Base-by-base conservation (phyloP, 1,140 invertebrate species). In the Stratiolaelaps scimitus region DNA sequence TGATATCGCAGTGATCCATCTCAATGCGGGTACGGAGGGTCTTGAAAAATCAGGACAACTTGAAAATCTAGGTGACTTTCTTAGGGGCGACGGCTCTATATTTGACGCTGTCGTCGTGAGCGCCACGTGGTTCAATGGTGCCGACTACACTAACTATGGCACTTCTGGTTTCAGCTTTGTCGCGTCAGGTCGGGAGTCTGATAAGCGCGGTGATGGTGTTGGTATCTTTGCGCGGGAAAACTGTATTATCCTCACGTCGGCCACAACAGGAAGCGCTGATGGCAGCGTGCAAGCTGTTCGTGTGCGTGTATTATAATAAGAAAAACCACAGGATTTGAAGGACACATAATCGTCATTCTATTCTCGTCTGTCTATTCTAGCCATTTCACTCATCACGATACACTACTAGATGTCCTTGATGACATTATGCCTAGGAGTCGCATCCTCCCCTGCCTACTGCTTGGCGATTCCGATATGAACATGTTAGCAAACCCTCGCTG, bases 301-400 rank as follows among this genome's bases (percentile, higher is more conserved):
- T 13, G n/a, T 45, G n/a, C 44, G n/a, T n/a, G 13, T 45, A n/a
- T n/a, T n/a, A n/a, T n/a, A n/a, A n/a, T n/a, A n/a, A 45, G 44
- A 13, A 45, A 45, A n/a, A 45, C n/a, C 44, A 45, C n/a, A n/a
- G n/a, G n/a, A 45, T 45, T 45, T n/a, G 44, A 45, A n/a, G 44
- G 44, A 13, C n/a, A 13, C 44, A n/a, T 45, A 13, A 45, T 45
- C 13, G 44, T 13, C n/a, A 13, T 45, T n/a, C n/a, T n/a, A n/a
- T n/a, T n/a, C n/a, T n/a, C n/a, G n/a, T n/a, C n/a, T n/a, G n/a
- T n/a, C n/a, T 45, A 45, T n/a, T 45, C 44, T n/a, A 13, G 13
- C 44, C 13, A 45, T n/a, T 13, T 45, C n/a, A 13, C 44, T 13
- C 44, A 45, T 45, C 44, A n/a, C 13, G 44, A 45, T 13, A 45